Evolutionary conservation across 2,797 vertebrate species (phyloP), one percentile per base, ranked within the genome.

Genomic region (Rhynchotus rufescens): DNA sequence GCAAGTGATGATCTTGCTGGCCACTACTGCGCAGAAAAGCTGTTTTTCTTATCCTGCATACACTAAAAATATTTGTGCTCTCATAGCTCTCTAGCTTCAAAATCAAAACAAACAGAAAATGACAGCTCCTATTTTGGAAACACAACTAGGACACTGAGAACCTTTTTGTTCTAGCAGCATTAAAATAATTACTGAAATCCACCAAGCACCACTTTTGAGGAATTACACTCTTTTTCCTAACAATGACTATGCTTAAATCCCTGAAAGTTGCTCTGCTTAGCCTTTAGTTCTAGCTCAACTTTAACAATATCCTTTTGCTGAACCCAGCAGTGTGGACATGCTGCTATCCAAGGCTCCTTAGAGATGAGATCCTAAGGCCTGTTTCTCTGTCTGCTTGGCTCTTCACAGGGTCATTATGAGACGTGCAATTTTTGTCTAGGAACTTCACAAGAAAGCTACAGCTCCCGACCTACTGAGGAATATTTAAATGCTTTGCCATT

Each of bases 31-130:
- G 28, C 38, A 23, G 80, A 87, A 94, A 91, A 93, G 10, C 47
- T 21, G 64, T 82, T 84, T 84, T 80, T 51, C 54, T 90, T 60
- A 80, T 23, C 54, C 38, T 89, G 87, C 2, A 3, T 93, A 92
- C 77, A 94, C 64, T 87, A 52, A 87, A 95, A 94, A 94, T 73
- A 94, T 80, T 93, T 67, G 47, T 20, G n/a, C 16, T 87, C 52
- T 75, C 64, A 23, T 5, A 79, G 79, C 22, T 80, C 86, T 83
- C 36, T 15, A 87, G 72, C 84, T 90, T 49, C 56, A 79, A 84
- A 92, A 75, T 91, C 89, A 96, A 95, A 96, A 97, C 92, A 97
- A 96, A 97, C 78, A 95, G 62, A 94, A 93, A 93, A 81, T 40
- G 64, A 94, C 6, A 9, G 22, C 64, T 42, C 71, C 36, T 96